Conservation (phyloP, 1,140 invertebrate genomes). For the Mylabris phalerata region DNA sequence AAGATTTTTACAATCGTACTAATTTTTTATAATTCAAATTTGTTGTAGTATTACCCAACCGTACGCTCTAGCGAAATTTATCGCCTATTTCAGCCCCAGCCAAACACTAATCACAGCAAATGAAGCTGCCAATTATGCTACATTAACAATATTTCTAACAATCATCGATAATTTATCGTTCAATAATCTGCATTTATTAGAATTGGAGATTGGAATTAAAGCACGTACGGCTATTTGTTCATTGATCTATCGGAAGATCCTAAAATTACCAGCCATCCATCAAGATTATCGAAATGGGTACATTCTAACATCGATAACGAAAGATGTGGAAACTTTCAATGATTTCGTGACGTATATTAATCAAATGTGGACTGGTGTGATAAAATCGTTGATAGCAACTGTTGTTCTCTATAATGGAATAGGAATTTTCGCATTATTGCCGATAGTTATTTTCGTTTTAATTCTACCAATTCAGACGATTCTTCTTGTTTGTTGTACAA, state of each 20-base stretch:
- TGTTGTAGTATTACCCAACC: not conserved
- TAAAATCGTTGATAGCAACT: not conserved
- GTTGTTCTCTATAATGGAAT: conserved; percentile 1
- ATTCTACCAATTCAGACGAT: conserved; percentile 4
- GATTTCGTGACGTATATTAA: not conserved
- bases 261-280: not conserved
- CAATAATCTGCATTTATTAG: not conserved
- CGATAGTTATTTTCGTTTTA: not conserved
- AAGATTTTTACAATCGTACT: not conserved
- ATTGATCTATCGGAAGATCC: conserved; percentile 6
- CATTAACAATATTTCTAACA: not conserved
- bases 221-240: conserved; percentile 2
- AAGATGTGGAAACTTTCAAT: conserved; percentile 4
- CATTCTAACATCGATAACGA: conserved; percentile 1
- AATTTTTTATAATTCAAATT: not conserved
- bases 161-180: not conserved
- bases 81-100: not conserved
- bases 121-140: not conserved
- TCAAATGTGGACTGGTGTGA: conserved; percentile 7
- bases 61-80: not conserved
- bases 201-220: not conserved
- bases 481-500: not conserved
- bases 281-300: not conserved
- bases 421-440: not conserved
- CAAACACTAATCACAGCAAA: not conserved